Conservation (phyloP, 2,113 vertebrate genomes). For the Aphyosemion australe region DNA sequence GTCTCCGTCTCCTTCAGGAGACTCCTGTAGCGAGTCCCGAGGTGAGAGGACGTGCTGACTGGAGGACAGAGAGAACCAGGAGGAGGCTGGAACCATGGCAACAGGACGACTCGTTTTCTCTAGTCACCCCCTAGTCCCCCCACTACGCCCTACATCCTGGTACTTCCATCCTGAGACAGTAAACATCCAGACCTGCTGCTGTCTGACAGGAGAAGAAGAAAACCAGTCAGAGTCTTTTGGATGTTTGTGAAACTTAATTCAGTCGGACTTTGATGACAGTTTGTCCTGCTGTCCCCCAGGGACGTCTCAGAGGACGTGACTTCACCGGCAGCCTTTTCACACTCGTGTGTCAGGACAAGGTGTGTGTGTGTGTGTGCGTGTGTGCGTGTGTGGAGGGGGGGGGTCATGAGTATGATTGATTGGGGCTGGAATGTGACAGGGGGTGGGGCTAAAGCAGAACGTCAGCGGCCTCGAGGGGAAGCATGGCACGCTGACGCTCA, state of each 20-base stretch:
- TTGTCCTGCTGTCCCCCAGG: not conserved
- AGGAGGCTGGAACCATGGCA: not conserved
- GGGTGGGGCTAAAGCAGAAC: conserved; percentile 10
- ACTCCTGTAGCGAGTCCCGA: too few relatives aligned
- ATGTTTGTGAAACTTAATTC: not conserved
- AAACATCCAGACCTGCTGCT: not conserved
- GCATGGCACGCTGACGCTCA: conserved; percentile 20
- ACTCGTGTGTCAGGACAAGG: not conserved
- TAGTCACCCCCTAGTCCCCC: too few relatives aligned
- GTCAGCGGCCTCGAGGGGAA: not conserved
- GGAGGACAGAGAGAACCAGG: not conserved
- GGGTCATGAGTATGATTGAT: conserved; percentile 4
- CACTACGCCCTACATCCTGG: too few relatives aligned
- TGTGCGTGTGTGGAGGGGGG: not conserved
- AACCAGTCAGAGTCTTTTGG: not conserved
- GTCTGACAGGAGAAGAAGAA: not conserved
- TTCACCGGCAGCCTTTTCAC: not conserved
- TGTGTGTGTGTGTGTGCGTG: not conserved
- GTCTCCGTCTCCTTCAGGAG: too few relatives aligned
- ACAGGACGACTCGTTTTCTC: not conserved
- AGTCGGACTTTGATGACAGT: conserved; percentile 1
- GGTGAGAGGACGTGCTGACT: too few relatives aligned
- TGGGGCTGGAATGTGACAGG: not conserved
- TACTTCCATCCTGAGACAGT: not conserved
- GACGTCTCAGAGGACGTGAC: not conserved